Evolutionary conservation across 2,888 invertebrate species (phyloP), one percentile per base, ranked within the genome.

Genomic region (Sesia apiformis): DNA sequence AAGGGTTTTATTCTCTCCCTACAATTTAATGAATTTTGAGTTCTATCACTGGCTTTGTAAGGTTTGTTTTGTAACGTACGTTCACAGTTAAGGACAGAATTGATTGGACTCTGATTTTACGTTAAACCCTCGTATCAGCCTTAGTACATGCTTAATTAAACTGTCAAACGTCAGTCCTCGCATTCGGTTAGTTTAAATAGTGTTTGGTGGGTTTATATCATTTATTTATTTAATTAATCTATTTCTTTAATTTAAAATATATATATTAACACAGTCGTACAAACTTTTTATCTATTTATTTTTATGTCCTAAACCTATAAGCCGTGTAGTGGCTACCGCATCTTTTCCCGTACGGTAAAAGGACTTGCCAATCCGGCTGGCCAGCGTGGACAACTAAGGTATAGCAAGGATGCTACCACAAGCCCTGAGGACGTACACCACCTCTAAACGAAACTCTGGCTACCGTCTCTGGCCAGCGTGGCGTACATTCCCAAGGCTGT

Each of bases 81-180:
- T 39, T 51, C 52, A 51, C 52, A 57, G 59, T 61, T 63, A 56
- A 59, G 66, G 58, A 63, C 56, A 57, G 67, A 68, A 69, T 68
- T 70, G 68, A 70, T 72, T 67, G 66, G 64, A 64, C 65, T 65
- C 64, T 67, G 69, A 73, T 70, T 70, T 70, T 65, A 62, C 63
- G 64, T 67, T 64, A 66, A 66, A 70, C 67, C 70, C 69, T 70
- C 64, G 66, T 66, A 67, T 67, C 64, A 62, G 61, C 63, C 64
- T 70, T 62, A 69, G 72, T 70, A 70, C 66, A 71, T 69, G 67
- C 68, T 74, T 75, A 74, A 75, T 72, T 75, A 74, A 74, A 72
- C 72, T 74, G 73, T 72, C 73, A 73, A 72, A 72, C 63, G 67
- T 70, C 60, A 61, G 63, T 60, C 55, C 60, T 38, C 46, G 8